Evolutionary conservation across 2,888 invertebrate species (phyloP).

Genomic region (Brachyptera putata): DNA sequence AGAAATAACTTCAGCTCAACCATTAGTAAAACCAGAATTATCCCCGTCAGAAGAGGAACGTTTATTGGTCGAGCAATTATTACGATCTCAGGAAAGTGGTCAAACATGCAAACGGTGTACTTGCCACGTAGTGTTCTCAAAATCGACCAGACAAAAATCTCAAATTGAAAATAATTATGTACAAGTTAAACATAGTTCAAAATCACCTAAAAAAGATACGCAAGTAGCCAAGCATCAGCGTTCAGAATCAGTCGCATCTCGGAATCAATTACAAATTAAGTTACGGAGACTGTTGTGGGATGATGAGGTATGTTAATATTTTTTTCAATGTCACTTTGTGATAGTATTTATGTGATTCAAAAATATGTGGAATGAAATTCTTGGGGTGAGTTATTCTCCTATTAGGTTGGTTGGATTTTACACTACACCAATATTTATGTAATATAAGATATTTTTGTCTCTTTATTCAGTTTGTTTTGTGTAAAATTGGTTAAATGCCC

Average conservation of each 20-base stretch:
- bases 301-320: constrained; percentile 21
- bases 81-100: background rate
- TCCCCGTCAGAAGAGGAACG: constrained; percentile 10
- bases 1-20: background rate
- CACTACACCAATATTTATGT: no score
- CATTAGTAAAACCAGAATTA: background rate
- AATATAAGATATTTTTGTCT: no score
- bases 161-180: background rate
- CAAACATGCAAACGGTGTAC: background rate
- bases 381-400: no score
- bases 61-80: constrained; percentile 3
- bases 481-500: no score
- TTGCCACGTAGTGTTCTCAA: constrained; percentile 11
- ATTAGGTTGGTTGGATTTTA: no score
- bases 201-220: background rate
- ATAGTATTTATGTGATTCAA: no score
- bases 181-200: background rate
- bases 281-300: constrained; percentile 61
- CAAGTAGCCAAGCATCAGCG: constrained; percentile 22
- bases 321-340: no score
- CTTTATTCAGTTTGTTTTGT: no score
- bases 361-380: no score
- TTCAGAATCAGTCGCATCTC: constrained; percentile 42
- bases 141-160: background rate
- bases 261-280: constrained; percentile 71